Conservation (phyloP, 2,113 vertebrate genomes). For the Melanocharis versteri region DNA sequence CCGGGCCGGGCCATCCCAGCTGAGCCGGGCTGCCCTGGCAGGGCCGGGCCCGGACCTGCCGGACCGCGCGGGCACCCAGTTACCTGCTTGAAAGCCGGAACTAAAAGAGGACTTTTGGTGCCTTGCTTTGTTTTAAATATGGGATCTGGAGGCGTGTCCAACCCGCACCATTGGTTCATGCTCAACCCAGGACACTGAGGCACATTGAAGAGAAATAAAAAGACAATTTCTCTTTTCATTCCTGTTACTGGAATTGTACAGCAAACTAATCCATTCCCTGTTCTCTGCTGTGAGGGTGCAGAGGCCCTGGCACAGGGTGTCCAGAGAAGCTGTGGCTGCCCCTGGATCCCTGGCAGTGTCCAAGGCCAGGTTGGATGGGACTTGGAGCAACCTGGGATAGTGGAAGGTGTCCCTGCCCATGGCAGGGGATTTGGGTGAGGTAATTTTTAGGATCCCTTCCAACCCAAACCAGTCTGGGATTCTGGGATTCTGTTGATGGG, state of each 20-base stretch:
- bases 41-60: too few relatives aligned
- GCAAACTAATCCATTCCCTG: not conserved
- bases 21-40: too few relatives aligned
- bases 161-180: too few relatives aligned
- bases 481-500: not conserved
- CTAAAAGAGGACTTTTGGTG: too few relatives aligned
- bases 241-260: not conserved
- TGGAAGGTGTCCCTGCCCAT: not conserved
- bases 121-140: too few relatives aligned
- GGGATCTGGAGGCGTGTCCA: too few relatives aligned
- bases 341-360: not conserved
- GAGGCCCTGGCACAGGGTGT: not conserved
- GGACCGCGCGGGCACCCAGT: too few relatives aligned
- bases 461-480: not conserved
- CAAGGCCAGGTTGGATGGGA: rapidly evolving
- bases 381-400: rapidly evolving
- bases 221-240: not conserved
- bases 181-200: too few relatives aligned
- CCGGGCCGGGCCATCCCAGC: too few relatives aligned
- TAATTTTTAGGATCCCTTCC: not conserved
- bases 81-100: too few relatives aligned
- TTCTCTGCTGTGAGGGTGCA: not conserved
- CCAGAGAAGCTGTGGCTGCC: not conserved
- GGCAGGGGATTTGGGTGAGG: not conserved
- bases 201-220: not conserved